A percentile compares a stretch with the other conserved stretches of the same genome.
Evolutionary conservation across 1,140 invertebrate species (phyloP).

Genomic region (Cataglyphis hispanica): DNA sequence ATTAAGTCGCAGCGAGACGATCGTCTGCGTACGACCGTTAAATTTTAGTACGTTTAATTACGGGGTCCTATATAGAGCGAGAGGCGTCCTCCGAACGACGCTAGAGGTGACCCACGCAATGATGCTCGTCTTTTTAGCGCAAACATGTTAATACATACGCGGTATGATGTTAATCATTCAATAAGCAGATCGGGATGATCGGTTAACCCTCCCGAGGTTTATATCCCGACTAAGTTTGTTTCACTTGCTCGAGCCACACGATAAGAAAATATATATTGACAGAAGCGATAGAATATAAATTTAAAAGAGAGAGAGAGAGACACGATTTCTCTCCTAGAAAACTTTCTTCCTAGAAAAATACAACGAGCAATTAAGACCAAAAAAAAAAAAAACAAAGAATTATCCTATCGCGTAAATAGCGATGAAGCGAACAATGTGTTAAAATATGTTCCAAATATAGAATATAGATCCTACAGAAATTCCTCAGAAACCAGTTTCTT

Average conservation of each 20-base stretch:
- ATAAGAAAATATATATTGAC: too few relatives aligned
- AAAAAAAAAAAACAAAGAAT: too few relatives aligned
- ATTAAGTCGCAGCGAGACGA: slow-evolving; percentile 76
- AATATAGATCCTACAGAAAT: slow-evolving; percentile 22
- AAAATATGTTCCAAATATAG: slow-evolving; percentile 47
- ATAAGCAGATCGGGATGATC: slow-evolving; percentile 26
- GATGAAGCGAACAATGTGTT: neutral
- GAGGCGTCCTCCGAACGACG: neutral
- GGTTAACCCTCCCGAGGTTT: neutral
- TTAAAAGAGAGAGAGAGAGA: neutral
- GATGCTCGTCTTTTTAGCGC: slow-evolving; percentile 21
- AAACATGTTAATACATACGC: slow-evolving; percentile 17
- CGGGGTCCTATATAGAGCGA: slow-evolving; percentile 60
- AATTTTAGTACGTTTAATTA: slow-evolving; percentile 83
- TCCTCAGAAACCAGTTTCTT: slow-evolving; percentile 45
- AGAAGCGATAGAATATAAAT: neutral
- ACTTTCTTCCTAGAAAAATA: neutral
- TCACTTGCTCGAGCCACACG: too few relatives aligned
- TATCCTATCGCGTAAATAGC: too few relatives aligned
- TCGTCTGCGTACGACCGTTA: slow-evolving; percentile 75
- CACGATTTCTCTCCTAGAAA: too few relatives aligned
- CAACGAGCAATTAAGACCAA: neutral
- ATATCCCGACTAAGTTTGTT: too few relatives aligned
- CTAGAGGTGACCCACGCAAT: slow-evolving; percentile 22
- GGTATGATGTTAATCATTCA: slow-evolving; percentile 28